A percentile compares a stretch with the other conserved stretches of the same genome.
Conservation (phyloP, 2,888 invertebrate genomes). For the Cataglyphis rosenhaueri region DNA sequence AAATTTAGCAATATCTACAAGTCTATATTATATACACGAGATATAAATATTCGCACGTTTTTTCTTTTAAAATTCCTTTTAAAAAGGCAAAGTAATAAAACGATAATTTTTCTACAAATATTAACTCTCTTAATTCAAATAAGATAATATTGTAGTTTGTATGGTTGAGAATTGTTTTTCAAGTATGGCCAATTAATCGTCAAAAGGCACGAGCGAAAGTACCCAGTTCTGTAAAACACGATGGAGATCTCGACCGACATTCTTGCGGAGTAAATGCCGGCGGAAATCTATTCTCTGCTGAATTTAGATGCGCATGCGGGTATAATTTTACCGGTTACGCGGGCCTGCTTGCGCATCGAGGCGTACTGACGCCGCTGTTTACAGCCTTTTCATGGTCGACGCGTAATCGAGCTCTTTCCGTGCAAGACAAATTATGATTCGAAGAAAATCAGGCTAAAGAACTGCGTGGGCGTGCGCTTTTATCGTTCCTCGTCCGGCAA, state of each 20-base stretch:
- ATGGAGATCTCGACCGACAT: slow-evolving; percentile 28
- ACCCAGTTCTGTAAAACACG: slow-evolving; percentile 17
- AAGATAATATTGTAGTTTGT: background rate
- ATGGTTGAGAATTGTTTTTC: background rate
- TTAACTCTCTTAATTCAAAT: background rate
- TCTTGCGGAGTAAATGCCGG: background rate
- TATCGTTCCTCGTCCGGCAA: slow-evolving; percentile 34
- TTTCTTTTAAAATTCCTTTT: background rate
- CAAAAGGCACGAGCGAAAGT: slow-evolving; percentile 32
- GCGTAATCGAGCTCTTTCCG: slow-evolving; percentile 53
- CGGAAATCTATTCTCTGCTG: slow-evolving; percentile 30
- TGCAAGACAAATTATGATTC: slow-evolving; percentile 35
- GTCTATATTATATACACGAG: background rate
- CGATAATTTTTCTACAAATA: background rate
- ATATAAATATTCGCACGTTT: background rate
- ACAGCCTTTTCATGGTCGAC: slow-evolving; percentile 39
- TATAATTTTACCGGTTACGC: slow-evolving; percentile 49
- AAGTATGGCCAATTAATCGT: slow-evolving; percentile 7
- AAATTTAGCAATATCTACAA: background rate
- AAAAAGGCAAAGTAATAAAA: background rate
- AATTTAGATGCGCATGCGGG: slow-evolving; percentile 25
- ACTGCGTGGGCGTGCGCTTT: slow-evolving; percentile 38
- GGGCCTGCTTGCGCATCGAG: slow-evolving; percentile 34
- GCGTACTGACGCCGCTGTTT: slow-evolving; percentile 15
- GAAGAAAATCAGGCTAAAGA: slow-evolving; percentile 38